Conservation (phyloP, 2,113 vertebrate genomes). For the Chloebia gouldiae region DNA sequence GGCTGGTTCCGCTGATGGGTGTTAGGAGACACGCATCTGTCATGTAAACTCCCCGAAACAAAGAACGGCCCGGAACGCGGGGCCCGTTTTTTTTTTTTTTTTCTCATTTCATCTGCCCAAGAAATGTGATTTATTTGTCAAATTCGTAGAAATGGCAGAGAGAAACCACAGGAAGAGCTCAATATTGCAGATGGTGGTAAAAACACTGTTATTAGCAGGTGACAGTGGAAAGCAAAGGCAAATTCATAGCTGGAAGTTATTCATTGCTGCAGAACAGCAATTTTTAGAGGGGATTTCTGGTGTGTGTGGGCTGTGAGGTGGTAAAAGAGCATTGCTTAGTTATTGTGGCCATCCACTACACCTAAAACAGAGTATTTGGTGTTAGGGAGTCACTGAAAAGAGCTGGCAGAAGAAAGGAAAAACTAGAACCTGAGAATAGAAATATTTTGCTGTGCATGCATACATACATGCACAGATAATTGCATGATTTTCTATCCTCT, state of each 20-base stretch:
- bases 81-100: rapidly evolving
- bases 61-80: rapidly evolving
- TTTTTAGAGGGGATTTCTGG: not conserved
- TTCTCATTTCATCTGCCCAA: not conserved
- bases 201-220: not conserved
- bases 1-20: rapidly evolving
- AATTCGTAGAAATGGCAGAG: not conserved
- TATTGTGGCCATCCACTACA: too few species aligned
- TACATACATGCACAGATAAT: not conserved
- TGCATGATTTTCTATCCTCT: not conserved
- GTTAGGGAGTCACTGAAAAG: not conserved
- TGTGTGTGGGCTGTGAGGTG: not conserved
- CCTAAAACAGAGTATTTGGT: not conserved
- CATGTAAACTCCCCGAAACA: not conserved
- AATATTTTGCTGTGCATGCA: not conserved
- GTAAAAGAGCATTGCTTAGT: not conserved
- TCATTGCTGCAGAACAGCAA: not conserved
- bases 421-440: not conserved
- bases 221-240: not conserved
- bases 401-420: not conserved
- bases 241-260: not conserved
- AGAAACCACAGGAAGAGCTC: not conserved
- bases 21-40: not conserved
- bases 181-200: not conserved
- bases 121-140: not conserved